Conservation (phyloP, 2,888 invertebrate species). For the Pyrgus malvae region DNA sequence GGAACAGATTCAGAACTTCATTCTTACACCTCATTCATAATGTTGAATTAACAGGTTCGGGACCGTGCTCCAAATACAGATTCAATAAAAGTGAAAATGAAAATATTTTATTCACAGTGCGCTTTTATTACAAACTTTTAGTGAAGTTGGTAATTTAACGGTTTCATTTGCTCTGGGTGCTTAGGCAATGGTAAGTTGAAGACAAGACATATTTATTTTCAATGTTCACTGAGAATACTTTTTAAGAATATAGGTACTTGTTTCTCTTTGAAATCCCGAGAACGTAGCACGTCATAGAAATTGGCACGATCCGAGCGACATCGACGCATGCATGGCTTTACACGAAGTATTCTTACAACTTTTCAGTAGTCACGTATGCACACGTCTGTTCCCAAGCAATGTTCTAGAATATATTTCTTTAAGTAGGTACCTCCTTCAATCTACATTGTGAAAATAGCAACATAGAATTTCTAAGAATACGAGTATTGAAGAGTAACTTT, state of each 20-base stretch:
- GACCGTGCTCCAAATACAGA: too few species aligned
- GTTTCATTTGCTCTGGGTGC: too few species aligned
- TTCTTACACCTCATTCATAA: too few species aligned
- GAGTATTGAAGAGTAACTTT: too few species aligned
- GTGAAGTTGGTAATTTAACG: too few species aligned
- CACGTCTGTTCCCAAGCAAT: not conserved
- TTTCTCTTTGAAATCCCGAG: not conserved
- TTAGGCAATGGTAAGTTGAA: not conserved
- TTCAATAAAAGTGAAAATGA: too few species aligned
- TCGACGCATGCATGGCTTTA: slow-evolving; percentile 1
- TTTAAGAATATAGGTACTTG: not conserved
- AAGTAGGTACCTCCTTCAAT: not conserved
- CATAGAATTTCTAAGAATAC: not conserved
- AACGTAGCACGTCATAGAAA: slow-evolving; percentile 5
- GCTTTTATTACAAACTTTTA: too few species aligned
- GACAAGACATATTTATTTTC: not conserved
- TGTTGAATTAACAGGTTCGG: too few species aligned
- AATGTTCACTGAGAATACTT: too few species aligned
- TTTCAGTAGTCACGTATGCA: not conserved
- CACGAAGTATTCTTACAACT: slow-evolving; percentile 1
- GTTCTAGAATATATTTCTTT: not conserved
- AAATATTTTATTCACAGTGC: too few species aligned
- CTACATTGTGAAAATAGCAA: not conserved
- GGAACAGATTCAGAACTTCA: too few species aligned
- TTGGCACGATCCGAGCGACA: slow-evolving; percentile 7